Conservation (phyloP, 2,113 vertebrate genomes). For the Montifringilla adamsi region DNA sequence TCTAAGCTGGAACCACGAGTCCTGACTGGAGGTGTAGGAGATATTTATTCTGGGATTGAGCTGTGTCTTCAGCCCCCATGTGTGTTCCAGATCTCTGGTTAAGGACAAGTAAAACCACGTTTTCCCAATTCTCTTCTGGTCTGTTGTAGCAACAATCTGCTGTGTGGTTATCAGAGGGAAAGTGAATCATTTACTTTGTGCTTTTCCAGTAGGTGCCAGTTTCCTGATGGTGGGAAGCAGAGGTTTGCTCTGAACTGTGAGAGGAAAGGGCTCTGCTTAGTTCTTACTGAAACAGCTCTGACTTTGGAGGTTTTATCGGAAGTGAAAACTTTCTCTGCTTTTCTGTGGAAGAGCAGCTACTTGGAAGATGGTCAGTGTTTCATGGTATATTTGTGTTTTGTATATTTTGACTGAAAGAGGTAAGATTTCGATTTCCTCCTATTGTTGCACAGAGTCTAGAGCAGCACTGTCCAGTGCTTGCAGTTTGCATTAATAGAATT, state of each 20-base stretch:
- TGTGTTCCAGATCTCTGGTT: background rate
- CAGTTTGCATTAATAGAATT: background rate
- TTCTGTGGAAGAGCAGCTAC: background rate
- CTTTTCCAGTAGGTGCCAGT: background rate
- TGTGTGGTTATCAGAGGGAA: background rate
- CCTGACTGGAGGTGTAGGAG: background rate
- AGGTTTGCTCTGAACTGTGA: background rate
- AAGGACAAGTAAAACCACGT: background rate
- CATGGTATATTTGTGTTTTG: background rate
- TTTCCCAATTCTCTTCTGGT: background rate
- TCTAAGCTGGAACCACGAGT: accelerated
- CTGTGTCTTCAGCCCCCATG: background rate
- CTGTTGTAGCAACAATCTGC: background rate
- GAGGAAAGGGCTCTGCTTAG: background rate
- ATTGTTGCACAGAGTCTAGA: background rate
- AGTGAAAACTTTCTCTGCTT: background rate
- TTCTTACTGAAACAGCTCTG: background rate
- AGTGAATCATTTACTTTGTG: background rate
- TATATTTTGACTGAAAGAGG: background rate
- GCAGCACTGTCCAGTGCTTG: background rate
- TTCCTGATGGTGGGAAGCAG: background rate
- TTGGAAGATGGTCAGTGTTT: background rate
- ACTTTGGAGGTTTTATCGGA: background rate
- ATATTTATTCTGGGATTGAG: background rate
- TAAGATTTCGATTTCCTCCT: constrained; percentile 7